These are phyloP conservation scores for Lindbergichthys nudifrons DNA, from an alignment of 2,797 vertebrate species.

Conservation along the genomic window DNA sequence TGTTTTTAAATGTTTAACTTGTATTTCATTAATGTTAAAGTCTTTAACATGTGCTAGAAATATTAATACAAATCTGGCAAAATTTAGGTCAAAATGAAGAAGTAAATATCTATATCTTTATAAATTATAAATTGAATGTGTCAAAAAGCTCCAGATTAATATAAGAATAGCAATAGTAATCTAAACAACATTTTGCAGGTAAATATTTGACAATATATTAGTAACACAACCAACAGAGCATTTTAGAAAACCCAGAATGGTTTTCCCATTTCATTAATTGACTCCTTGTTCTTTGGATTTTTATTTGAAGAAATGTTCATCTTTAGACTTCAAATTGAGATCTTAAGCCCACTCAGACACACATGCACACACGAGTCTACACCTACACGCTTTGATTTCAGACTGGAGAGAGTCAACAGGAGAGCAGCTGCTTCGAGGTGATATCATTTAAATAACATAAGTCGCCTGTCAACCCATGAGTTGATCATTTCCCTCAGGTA, in stretches of 20 bases:
- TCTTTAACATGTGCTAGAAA: neutral
- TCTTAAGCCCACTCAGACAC: slow-evolving; percentile 25
- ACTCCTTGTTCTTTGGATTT: slow-evolving; percentile 8
- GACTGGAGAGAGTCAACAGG: slow-evolving; percentile 62
- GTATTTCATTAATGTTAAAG: neutral
- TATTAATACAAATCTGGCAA: neutral
- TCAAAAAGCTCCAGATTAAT: too few relatives aligned
- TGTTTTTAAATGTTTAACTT: neutral
- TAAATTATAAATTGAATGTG: too few relatives aligned
- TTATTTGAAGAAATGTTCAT: slow-evolving; percentile 28
- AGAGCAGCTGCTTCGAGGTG: slow-evolving; percentile 72
- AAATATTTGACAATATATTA: too few relatives aligned
- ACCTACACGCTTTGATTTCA: slow-evolving; percentile 36
- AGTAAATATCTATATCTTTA: too few relatives aligned
- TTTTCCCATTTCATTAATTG: slow-evolving; percentile 18
- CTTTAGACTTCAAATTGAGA: slow-evolving; percentile 27
- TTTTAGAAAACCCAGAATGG: neutral
- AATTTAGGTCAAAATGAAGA: neutral
- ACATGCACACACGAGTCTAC: slow-evolving; percentile 12
- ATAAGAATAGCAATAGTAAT: too few relatives aligned
- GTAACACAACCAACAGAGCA: neutral
- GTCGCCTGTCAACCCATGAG: slow-evolving; percentile 70
- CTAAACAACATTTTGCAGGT: too few relatives aligned
- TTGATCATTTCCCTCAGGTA: slow-evolving; percentile 79
- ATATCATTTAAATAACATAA: slow-evolving; percentile 74